Evolutionary conservation across 2,113 vertebrate species (phyloP).

Genomic region (Oreotrochilus melanogaster): DNA sequence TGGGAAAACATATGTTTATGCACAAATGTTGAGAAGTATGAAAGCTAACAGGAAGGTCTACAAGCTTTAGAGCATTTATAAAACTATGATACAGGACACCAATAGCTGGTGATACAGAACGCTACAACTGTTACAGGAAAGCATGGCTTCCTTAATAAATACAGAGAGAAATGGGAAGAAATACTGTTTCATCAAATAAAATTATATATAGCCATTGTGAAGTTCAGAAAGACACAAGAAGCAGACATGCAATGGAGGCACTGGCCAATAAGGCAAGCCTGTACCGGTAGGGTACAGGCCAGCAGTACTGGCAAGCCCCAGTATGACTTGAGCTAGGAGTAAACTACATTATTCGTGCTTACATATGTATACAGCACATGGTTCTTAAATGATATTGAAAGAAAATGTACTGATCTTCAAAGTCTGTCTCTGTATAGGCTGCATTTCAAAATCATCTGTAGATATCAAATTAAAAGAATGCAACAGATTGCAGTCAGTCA

Average conservation of each 20-base stretch:
- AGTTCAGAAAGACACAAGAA: neutral
- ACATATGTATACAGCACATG: neutral
- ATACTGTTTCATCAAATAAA: neutral
- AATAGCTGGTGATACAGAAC: neutral
- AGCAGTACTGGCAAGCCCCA: no score
- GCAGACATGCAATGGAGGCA: neutral
- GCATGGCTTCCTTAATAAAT: neutral
- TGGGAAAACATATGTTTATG: neutral
- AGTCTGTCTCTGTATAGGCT: neutral
- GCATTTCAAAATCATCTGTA: neutral
- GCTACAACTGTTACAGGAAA: neutral
- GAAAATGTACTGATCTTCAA: neutral
- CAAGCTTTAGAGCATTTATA: neutral
- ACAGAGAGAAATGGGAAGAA: neutral
- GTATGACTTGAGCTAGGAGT: neutral
- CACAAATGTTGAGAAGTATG: neutral
- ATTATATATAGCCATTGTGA: neutral
- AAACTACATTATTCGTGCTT: neutral
- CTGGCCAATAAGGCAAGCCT: neutral
- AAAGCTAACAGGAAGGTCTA: neutral
- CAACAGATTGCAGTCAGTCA: neutral
- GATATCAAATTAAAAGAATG: conserved; percentile 2
- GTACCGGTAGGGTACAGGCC: no score
- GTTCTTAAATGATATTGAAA: neutral
- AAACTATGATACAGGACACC: neutral